Base-by-base conservation (phyloP, 1,140 invertebrate genomes). In the Rhyzopertha dominica region DNA sequence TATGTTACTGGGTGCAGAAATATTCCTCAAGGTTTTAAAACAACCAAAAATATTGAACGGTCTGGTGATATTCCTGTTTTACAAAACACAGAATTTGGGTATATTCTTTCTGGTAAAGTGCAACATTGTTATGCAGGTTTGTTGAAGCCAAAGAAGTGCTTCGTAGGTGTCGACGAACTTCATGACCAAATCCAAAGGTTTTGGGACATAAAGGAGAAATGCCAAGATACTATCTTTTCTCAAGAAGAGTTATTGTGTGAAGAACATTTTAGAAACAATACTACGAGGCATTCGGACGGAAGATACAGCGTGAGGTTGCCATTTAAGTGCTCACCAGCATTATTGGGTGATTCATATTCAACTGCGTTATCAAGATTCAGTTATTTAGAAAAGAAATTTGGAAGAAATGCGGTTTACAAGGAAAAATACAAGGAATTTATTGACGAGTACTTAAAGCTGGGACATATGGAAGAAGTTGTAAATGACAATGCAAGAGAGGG, bases 401-500 rank as follows among this genome's bases (percentile, higher is more conserved):
- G 32, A 35, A 45, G 14, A 26, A 45, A 53, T 20, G 0, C 3
- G 14, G 1, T 13, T 5, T n/a, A 44, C 9, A 41, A 56, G 35
- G 9, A 31, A 16, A 5, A 32, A 5, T 62, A 67, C 32, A 13
- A 17, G 4, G 31, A 53, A 38, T 63, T 66, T 35, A 58, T 70
- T 24, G 16, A 57, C 13, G 61, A 64, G 32, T 67, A 62, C 42
- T 16, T 56, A 7, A 29, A 49, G 16, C 22, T 53, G 18, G 53
- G 56, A 23, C 62, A 65, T 46, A 61, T 62, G 56, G 4, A 44
- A 10, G 28, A 49, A 18, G 12, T 7, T 31, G n/a, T n/a, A n/a
- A n/a, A n/a, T n/a, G n/a, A n/a, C n/a, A n/a, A n/a, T n/a, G n/a
- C n/a, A n/a, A n/a, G n/a, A n/a, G n/a, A n/a, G n/a, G 10, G 2